phyloP scores from a whole-genome alignment of 2,797 vertebrate species.

The Amblyopsis hoosieri region DNA sequence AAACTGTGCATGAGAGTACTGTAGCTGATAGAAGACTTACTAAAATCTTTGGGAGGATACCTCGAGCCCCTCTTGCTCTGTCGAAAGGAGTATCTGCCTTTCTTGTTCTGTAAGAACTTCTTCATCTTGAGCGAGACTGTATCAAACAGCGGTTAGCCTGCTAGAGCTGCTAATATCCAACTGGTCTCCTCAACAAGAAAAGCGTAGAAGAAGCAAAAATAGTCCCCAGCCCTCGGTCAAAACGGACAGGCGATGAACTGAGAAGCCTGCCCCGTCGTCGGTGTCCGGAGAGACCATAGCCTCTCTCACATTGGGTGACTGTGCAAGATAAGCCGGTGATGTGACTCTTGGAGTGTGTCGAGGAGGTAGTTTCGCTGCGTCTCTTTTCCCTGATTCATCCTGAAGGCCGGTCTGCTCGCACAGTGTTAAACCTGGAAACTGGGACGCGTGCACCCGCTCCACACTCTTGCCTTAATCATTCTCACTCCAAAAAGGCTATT shows the following conservation, averaged over 20 bases:
- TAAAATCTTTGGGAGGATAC: conserved; percentile 79
- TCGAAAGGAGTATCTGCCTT: conserved; percentile 72
- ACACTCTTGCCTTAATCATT: conserved; percentile 81
- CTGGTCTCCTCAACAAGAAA: conserved; percentile 33
- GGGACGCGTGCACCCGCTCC: conserved; percentile 78
- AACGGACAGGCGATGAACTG: conserved; percentile 28
- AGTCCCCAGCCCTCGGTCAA: conserved; percentile 46
- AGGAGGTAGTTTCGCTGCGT: conserved; percentile 61
- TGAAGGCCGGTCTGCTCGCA: conserved; percentile 67
- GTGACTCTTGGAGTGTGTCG: conserved; percentile 69
- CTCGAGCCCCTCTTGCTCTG: conserved; percentile 71
- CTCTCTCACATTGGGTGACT: conserved; percentile 59
- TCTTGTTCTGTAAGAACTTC: conserved; percentile 75
- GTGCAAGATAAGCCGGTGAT: conserved; percentile 56
- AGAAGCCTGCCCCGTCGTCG: conserved; percentile 40
- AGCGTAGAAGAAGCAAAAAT: not conserved
- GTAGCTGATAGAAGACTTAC: conserved; percentile 77
- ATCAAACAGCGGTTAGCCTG: conserved; percentile 45
- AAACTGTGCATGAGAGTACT: conserved; percentile 20
- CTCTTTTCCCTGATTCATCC: conserved; percentile 73
- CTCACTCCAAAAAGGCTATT: conserved; percentile 83
- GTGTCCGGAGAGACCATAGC: conserved; percentile 28
- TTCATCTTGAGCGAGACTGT: conserved; percentile 62
- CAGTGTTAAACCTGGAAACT: conserved; percentile 81
- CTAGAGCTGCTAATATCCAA: conserved; percentile 45